These are phyloP conservation scores for Actenoides lindsayi DNA, from an alignment of 2,113 vertebrate genomes.

Conservation along the genomic window DNA sequence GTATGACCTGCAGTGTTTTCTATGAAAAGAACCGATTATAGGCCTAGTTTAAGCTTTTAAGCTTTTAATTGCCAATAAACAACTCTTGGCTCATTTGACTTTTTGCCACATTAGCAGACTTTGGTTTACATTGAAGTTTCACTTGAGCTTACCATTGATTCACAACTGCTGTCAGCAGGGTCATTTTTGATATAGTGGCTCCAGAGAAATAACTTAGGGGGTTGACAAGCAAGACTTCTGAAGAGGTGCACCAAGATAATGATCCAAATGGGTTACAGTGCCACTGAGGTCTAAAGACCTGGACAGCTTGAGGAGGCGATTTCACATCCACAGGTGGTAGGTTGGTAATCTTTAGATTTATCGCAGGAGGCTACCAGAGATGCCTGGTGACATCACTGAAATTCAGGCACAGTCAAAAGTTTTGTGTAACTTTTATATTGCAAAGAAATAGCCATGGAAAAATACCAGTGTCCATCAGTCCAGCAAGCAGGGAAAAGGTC, in stretches of 20 bases:
- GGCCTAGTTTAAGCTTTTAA: slow-evolving; percentile 42
- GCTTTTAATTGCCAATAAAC: slow-evolving; percentile 47
- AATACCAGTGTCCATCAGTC: not conserved
- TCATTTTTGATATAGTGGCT: not conserved
- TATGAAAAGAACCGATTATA: not conserved
- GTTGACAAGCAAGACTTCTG: not conserved
- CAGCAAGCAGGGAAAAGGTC: not conserved
- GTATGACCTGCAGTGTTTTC: not conserved
- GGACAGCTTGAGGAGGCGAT: not conserved
- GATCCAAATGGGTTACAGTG: not conserved
- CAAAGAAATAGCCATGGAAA: not conserved
- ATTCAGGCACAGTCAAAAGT: not conserved
- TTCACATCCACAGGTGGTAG: not conserved
- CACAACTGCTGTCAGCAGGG: not conserved
- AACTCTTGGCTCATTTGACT: slow-evolving; percentile 10
- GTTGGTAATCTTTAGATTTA: not conserved
- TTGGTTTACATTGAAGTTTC: not conserved
- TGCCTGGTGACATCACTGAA: not conserved
- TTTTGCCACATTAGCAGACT: not conserved
- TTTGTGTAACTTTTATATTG: not conserved
- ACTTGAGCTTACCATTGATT: not conserved
- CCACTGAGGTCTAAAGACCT: not conserved
- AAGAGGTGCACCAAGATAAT: not conserved
- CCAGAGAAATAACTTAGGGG: not conserved
- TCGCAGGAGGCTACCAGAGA: not conserved